Base-by-base conservation (phyloP, 1,140 invertebrate genomes). In the Drosophila prosaltans region DNA sequence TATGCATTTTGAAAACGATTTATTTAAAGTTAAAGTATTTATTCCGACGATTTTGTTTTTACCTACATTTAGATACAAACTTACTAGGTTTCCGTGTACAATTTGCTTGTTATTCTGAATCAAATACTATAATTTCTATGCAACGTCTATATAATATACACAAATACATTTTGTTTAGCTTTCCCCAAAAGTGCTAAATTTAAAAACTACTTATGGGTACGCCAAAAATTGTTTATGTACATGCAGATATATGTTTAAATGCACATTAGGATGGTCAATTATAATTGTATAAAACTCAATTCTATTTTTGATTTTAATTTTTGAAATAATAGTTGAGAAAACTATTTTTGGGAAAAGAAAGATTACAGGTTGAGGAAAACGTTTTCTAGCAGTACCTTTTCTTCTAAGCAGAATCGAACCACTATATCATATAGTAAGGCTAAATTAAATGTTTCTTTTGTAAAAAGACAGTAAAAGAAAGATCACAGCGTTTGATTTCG, bases 151-250 rank as follows among this genome's bases (percentile, higher is more conserved):
- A n/a, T 36, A 32, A 16, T 8, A n/a, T 36, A 39, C n/a, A 59
- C 58, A 45, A 39, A 43, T 43, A 32, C 71, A 74, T 32, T 67
- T 48, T 40, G 30, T 2, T 67, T 45, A 40, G 65, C 28, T 24
- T 69, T 75, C 72, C 72, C 65, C 65, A 59, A 76, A 51, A 24
- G 51, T 75, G 69, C 74, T 70, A 77, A 70, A 48, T 70, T 77
- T 77, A 77, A 77, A 65, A 77, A 77, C 70, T 65, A 32, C 74
- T 64, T 70, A 76, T 39, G 43, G 43, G 21, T 77, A 55, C 11
- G 54, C 21, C 57, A 65, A 71, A 39, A 39, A 43, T 60, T 63
- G 39, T 32, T 32, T 60, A 57, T 62, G 41, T 36, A 51, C 9
- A 64, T 36, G 30, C 8, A 51, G 5, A 10, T 26, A 9, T 39